Evolutionary conservation across 2,797 vertebrate genomes (phyloP).

Genomic region (Lepus townsendii): DNA sequence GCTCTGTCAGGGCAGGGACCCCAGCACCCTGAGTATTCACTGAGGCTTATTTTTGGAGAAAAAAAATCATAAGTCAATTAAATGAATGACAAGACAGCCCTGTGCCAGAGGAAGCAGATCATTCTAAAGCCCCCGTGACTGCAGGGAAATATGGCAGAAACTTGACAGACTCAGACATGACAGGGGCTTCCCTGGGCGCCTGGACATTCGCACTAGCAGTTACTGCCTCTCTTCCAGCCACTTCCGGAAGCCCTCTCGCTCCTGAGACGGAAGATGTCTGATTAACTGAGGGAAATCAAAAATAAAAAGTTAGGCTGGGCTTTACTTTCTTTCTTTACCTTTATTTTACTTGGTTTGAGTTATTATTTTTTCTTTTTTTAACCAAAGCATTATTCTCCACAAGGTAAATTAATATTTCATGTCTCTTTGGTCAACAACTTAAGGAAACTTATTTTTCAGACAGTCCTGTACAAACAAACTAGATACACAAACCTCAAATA

Average conservation of each 20-base stretch:
- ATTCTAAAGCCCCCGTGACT: neutral
- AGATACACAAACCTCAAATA: neutral
- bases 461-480: neutral
- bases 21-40: neutral
- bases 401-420: neutral
- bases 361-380: neutral
- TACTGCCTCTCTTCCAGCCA: no score
- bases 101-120: neutral
- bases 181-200: no score
- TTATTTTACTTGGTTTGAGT: neutral
- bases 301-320: neutral
- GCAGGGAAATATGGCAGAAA: no score
- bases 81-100: neutral
- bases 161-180: neutral
- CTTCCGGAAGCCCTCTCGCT: no score
- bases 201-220: no score
- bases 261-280: no score
- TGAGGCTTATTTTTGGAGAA: neutral
- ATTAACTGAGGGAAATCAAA: neutral
- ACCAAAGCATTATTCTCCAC: neutral
- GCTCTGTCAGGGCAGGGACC: neutral
- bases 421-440: neutral
- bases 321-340: neutral
- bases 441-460: constrained; percentile 21
- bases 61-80: neutral